phyloP scores from a whole-genome alignment of 2,797 vertebrate genomes.

The Catharus ustulatus region DNA sequence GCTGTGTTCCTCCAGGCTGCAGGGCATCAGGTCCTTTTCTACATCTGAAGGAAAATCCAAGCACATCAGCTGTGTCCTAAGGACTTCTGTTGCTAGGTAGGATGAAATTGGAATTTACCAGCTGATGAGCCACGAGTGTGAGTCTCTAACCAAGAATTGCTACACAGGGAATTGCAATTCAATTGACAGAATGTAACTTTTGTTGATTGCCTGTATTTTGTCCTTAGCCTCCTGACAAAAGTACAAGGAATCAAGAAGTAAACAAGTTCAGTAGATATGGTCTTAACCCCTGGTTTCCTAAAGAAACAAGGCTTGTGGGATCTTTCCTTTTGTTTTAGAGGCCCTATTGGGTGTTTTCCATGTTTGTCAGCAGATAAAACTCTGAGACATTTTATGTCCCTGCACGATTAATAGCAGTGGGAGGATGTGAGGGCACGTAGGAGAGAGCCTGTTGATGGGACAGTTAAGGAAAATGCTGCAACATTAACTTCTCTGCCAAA shows the following conservation, averaged over 20 bases:
- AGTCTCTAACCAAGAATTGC: neutral
- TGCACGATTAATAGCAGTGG: neutral
- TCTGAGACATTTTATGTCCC: neutral
- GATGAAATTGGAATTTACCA: neutral
- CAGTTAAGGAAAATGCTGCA: neutral
- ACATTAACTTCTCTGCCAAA: neutral
- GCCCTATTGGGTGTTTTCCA: neutral
- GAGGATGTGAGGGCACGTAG: neutral
- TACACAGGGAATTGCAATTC: neutral
- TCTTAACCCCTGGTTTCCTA: neutral
- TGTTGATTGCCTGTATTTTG: neutral
- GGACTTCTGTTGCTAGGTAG: neutral
- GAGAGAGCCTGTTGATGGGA: neutral
- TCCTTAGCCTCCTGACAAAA: neutral
- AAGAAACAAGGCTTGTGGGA: neutral
- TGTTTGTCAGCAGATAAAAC: neutral
- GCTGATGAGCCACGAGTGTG: neutral
- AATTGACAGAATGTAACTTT: neutral
- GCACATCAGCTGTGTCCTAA: neutral
- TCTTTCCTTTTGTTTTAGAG: neutral
- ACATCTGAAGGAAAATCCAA: neutral
- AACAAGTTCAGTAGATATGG: accelerated
- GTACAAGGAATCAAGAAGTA: neutral
- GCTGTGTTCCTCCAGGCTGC: neutral
- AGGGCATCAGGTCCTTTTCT: neutral